A percentile compares a stretch with the other conserved stretches of the same genome.
phyloP scores from a whole-genome alignment of 2,888 invertebrate genomes.

The Trissolcus brochymenae region DNA sequence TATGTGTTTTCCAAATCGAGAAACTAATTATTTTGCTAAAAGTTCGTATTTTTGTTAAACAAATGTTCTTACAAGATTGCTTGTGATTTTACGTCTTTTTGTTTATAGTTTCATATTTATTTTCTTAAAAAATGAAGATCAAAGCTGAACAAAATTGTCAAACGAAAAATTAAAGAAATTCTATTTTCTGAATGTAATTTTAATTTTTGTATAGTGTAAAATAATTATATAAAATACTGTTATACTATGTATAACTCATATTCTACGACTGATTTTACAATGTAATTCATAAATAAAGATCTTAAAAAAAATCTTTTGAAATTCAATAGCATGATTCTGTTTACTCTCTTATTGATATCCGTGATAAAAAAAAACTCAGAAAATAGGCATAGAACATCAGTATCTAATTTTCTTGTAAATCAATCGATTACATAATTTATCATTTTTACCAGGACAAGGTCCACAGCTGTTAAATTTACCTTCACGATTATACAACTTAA shows the following conservation, averaged over 20 bases:
- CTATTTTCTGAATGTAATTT: too few species aligned
- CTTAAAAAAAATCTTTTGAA: background rate
- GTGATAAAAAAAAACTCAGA: too few species aligned
- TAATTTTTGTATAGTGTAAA: background rate
- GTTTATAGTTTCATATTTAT: too few species aligned
- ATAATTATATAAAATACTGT: background rate
- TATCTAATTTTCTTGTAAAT: background rate
- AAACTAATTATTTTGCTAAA: background rate
- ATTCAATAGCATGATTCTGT: background rate
- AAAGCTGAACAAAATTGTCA: too few species aligned
- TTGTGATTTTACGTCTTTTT: background rate
- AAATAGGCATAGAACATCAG: background rate
- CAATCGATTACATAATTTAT: conserved; percentile 10
- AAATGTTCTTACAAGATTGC: background rate
- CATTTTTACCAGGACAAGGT: conserved; percentile 27
- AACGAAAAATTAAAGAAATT: too few species aligned
- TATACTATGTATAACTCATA: conserved; percentile 36
- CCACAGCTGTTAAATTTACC: conserved; percentile 14
- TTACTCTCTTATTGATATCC: background rate
- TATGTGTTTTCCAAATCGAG: too few species aligned
- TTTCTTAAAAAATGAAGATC: too few species aligned
- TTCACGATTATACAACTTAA: conserved; percentile 20
- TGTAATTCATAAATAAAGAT: conserved; percentile 1
- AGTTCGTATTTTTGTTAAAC: background rate
- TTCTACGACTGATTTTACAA: conserved; percentile 26